Evolutionary conservation across 1,140 invertebrate species (phyloP).

Genomic region (Brachionus sp.): DNA sequence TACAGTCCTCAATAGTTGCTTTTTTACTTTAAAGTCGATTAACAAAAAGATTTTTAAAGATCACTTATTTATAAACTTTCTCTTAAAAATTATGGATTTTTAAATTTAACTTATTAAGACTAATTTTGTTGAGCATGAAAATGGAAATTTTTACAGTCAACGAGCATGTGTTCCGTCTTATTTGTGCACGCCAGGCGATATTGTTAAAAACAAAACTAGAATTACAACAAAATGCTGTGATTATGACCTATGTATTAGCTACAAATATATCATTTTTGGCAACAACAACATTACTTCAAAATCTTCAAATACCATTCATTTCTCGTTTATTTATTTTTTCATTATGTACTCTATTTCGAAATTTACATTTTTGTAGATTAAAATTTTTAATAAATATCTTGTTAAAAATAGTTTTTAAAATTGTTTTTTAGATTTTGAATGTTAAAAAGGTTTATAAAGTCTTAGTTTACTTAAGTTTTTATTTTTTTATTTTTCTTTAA

Average conservation of each 20-base stretch:
- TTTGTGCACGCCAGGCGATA: slow-evolving; percentile 21
- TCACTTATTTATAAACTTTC: too few relatives aligned
- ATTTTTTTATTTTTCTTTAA: too few relatives aligned
- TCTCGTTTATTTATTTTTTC: background rate
- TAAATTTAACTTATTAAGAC: background rate
- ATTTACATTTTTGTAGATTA: background rate
- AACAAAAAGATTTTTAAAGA: too few relatives aligned
- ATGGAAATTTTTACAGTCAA: slow-evolving; percentile 4
- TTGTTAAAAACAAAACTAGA: background rate
- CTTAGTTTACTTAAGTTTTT: too few relatives aligned
- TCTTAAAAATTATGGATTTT: background rate
- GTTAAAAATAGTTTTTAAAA: background rate
- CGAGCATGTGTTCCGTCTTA: slow-evolving; percentile 21
- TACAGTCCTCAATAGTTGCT: too few relatives aligned
- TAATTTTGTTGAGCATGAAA: slow-evolving; percentile 27
- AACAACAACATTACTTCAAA: background rate
- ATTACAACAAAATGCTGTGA: slow-evolving; percentile 31
- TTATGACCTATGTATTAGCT: slow-evolving; percentile 31
- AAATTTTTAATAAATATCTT: background rate
- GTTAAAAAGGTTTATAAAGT: too few relatives aligned
- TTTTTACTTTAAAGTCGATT: too few relatives aligned
- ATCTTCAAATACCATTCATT: background rate
- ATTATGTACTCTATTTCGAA: background rate
- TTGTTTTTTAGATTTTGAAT: background rate
- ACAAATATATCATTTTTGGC: background rate